These are phyloP conservation scores for Lampris incognitus DNA, from an alignment of 2,113 vertebrate genomes.

Conservation along the genomic window DNA sequence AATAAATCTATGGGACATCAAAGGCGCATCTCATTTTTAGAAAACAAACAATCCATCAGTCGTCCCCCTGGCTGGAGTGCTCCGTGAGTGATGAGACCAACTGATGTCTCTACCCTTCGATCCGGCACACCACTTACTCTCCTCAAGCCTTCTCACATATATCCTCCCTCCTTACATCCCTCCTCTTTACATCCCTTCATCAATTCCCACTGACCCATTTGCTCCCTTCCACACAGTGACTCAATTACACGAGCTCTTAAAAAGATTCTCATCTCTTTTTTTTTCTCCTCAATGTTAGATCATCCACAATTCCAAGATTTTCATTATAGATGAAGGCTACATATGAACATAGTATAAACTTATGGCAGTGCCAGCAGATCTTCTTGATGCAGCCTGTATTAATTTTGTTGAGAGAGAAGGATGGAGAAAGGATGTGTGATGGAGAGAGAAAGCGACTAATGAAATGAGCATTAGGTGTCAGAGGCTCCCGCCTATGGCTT, in stretches of 20 bases:
- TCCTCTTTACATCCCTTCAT: conserved; percentile 2
- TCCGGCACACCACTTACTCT: conserved; percentile 31
- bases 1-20: conserved; percentile 52
- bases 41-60: conserved; percentile 64
- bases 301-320: conserved; percentile 49
- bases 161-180: background rate
- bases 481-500: conserved; percentile 50
- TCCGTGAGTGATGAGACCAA: conserved; percentile 35
- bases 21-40: conserved; percentile 54
- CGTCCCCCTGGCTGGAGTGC: conserved; percentile 17
- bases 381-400: conserved; percentile 15
- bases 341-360: conserved; percentile 34
- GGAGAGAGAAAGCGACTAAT: conserved; percentile 30
- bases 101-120: conserved; percentile 19
- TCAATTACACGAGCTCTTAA: conserved; percentile 28
- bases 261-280: conserved; percentile 20
- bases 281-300: conserved; percentile 21
- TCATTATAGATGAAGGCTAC: conserved; percentile 51
- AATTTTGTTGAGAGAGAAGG: background rate
- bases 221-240: conserved; percentile 18
- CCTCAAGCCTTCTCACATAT: conserved; percentile 12
- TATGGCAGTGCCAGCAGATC: background rate
- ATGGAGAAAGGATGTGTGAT: conserved; percentile 18
- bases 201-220: background rate
- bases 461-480: conserved; percentile 26